Evolutionary conservation across 2,888 invertebrate genomes (phyloP).

Genomic region (Eupsilia transversa): DNA sequence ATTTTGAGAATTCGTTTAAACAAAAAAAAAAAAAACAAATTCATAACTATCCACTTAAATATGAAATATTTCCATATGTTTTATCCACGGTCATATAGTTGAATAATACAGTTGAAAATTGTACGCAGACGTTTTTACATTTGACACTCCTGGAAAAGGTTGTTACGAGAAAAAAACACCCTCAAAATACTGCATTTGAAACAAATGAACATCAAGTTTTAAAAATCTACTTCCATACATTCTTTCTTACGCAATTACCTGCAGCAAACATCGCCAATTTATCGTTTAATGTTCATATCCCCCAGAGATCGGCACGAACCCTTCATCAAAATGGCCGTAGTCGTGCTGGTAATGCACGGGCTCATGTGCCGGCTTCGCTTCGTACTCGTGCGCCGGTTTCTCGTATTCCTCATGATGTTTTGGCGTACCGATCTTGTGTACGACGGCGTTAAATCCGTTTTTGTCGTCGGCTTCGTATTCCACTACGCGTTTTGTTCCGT

Average conservation of each 20-base stretch:
- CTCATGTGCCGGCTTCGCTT: slow-evolving; percentile 70
- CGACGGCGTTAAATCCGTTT: slow-evolving; percentile 91
- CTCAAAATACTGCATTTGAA: not conserved
- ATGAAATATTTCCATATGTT: not conserved
- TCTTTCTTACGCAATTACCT: slow-evolving; percentile 22
- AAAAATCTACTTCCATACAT: slow-evolving; percentile 17
- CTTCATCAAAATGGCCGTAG: slow-evolving; percentile 78
- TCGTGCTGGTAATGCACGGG: slow-evolving; percentile 77
- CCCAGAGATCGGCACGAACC: slow-evolving; percentile 79
- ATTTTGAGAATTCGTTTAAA: not conserved
- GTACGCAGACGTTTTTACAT: too few species aligned
- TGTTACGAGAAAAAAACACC: not conserved
- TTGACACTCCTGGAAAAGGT: not conserved
- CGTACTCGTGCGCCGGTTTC: slow-evolving; percentile 66
- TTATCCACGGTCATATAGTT: not conserved
- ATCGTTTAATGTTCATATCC: slow-evolving; percentile 76
- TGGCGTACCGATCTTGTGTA: slow-evolving; percentile 89
- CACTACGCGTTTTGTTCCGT: slow-evolving; percentile 91
- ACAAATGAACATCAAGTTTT: not conserved
- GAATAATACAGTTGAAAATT: too few species aligned
- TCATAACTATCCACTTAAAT: too few species aligned
- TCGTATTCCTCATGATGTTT: slow-evolving; percentile 77
- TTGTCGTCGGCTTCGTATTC: slow-evolving; percentile 91
- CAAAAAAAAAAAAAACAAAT: not conserved
- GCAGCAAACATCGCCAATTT: not conserved